Percentiles rank a stretch among this genome's conserved stretches.
phyloP scores from a whole-genome alignment of 2,797 vertebrate species.

The Poecilia picta region DNA sequence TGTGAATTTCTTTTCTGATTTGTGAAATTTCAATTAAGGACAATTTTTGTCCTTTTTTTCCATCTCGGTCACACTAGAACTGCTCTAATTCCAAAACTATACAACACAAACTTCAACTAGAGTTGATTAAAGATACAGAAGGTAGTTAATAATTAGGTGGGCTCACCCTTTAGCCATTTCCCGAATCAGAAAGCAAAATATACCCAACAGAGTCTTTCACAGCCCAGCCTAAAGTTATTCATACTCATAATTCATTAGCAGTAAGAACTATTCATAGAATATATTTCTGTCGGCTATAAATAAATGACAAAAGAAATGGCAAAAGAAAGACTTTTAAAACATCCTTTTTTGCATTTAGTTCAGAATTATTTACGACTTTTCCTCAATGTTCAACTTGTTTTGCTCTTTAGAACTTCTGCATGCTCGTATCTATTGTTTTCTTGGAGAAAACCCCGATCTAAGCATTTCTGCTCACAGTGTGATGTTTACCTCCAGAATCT shows the following conservation, averaged over 20 bases:
- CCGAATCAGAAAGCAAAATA: neutral
- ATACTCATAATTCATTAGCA: neutral
- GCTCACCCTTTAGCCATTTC: too few species aligned
- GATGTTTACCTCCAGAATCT: conserved; percentile 3
- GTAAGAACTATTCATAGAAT: neutral
- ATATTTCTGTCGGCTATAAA: neutral
- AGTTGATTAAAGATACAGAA: too few species aligned
- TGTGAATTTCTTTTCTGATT: too few species aligned
- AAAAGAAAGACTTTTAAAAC: neutral
- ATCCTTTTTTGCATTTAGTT: neutral
- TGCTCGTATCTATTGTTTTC: neutral
- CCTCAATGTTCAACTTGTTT: neutral
- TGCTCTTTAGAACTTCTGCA: neutral
- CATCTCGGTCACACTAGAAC: too few species aligned
- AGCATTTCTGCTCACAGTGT: neutral
- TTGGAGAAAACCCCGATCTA: neutral
- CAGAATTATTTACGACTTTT: neutral
- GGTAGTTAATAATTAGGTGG: too few species aligned
- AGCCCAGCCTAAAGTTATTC: neutral
- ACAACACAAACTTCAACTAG: too few species aligned
- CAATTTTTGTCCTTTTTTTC: too few species aligned
- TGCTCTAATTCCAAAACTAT: too few species aligned
- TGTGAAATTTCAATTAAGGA: too few species aligned
- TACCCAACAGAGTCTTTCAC: conserved; percentile 27
- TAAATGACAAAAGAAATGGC: neutral